These are phyloP conservation scores for Takifugu flavidus DNA, from an alignment of 2,113 vertebrate genomes.

Conservation along the genomic window DNA sequence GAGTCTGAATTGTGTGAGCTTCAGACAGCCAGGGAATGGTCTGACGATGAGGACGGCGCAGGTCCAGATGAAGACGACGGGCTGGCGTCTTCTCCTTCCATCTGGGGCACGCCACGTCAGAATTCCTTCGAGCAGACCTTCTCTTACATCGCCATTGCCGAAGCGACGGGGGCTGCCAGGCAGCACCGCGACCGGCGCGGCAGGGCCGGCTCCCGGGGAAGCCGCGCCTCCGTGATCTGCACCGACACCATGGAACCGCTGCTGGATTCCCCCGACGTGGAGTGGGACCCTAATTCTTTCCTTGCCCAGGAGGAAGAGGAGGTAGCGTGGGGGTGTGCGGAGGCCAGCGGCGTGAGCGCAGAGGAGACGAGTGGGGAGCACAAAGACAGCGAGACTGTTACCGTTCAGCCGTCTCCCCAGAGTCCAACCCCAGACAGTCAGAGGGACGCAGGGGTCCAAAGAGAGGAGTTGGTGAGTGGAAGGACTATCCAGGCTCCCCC, in stretches of 20 bases:
- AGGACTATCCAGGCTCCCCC: conserved; percentile 21
- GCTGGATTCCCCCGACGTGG: conserved; percentile 66
- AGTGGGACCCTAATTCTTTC: conserved; percentile 69
- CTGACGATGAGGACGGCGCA: conserved; percentile 77
- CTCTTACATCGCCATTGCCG: conserved; percentile 84
- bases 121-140: conserved; percentile 83
- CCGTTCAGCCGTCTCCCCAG: conserved; percentile 35
- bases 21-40: conserved; percentile 86
- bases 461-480: conserved; percentile 24
- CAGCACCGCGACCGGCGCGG: conserved; percentile 68
- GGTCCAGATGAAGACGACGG: conserved; percentile 75
- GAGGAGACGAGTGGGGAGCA: conserved; percentile 13
- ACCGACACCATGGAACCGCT: conserved; percentile 73
- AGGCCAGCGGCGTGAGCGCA: conserved; percentile 12
- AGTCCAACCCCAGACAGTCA: conserved; percentile 37
- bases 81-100: conserved; percentile 70
- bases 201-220: conserved; percentile 51
- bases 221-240: conserved; percentile 55
- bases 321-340: conserved; percentile 27
- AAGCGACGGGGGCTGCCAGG: conserved; percentile 55
- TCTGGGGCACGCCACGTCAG: conserved; percentile 83
- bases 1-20: conserved; percentile 86
- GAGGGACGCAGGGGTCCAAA: conserved; percentile 33
- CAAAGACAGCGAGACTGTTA: conserved; percentile 32
- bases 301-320: conserved; percentile 37